Percentiles rank a stretch among this genome's conserved stretches.
Conservation (phyloP, 2,888 invertebrate species). For the Ecliptopera silaceata region DNA sequence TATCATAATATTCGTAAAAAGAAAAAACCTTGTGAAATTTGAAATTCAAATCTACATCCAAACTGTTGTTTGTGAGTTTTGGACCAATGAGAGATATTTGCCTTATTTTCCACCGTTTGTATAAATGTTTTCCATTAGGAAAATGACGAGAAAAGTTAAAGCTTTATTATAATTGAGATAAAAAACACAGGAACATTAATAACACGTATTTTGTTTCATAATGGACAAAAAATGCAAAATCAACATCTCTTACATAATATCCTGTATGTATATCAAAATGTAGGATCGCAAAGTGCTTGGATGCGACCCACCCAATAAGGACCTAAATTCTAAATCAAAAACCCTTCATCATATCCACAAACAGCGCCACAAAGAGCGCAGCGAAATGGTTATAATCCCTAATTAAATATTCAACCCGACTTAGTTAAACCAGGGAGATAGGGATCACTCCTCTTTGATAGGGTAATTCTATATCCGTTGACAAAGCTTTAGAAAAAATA, state of each 20-base stretch:
- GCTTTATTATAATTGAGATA: too few species aligned
- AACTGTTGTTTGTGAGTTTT: background rate
- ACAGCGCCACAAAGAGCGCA: background rate
- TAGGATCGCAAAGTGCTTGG: background rate
- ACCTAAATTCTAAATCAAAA: background rate
- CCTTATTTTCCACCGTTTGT: background rate
- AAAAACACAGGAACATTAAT: too few species aligned
- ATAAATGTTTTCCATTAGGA: background rate
- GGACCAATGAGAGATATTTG: background rate
- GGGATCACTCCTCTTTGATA: background rate
- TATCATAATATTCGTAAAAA: background rate
- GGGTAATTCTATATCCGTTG: too few species aligned
- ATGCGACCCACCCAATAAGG: background rate
- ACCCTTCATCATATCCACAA: background rate
- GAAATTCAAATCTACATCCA: constrained; percentile 1
- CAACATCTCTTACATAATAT: too few species aligned
- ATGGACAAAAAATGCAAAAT: too few species aligned
- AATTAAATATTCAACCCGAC: constrained; percentile 11
- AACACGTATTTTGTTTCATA: too few species aligned
- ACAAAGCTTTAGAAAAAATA: too few species aligned
- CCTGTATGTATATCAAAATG: too few species aligned
- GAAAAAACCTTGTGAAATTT: background rate
- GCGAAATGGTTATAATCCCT: constrained; percentile 9
- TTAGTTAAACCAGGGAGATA: constrained; percentile 6
- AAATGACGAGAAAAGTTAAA: background rate